Evolutionary conservation across 2,888 invertebrate species (phyloP).

Genomic region (Tenthredo notha): DNA sequence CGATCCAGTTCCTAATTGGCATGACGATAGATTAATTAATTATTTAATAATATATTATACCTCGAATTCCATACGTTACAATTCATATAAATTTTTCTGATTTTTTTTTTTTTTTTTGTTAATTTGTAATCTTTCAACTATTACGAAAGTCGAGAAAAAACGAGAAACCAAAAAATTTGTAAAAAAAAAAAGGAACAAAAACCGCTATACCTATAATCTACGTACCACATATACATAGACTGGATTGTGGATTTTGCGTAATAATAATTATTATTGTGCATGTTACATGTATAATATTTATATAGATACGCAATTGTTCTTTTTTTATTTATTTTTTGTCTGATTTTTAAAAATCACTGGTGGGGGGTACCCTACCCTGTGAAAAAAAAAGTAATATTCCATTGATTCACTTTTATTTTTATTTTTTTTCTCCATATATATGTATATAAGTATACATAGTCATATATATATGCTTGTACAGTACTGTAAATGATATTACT

Average conservation of each 20-base stretch:
- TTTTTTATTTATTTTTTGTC: too few species aligned
- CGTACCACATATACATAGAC: background rate
- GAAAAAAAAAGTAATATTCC: background rate
- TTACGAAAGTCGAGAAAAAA: constrained; percentile 7
- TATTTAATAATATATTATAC: too few species aligned
- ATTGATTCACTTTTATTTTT: too few species aligned
- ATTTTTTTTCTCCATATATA: too few species aligned
- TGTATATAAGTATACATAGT: too few species aligned
- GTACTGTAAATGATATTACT: constrained; percentile 15
- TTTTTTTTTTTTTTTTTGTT: background rate
- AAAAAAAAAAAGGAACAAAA: background rate
- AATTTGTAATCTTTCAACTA: background rate
- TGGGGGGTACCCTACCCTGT: too few species aligned
- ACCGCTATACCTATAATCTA: background rate
- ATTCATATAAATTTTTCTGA: too few species aligned
- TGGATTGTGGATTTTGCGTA: background rate
- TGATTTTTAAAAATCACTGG: too few species aligned
- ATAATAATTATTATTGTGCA: background rate
- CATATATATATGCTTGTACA: background rate
- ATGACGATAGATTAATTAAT: too few species aligned
- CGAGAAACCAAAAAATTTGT: too few species aligned
- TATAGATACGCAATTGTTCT: background rate
- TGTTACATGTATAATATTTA: background rate
- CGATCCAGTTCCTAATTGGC: too few species aligned
- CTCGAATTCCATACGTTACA: too few species aligned